Evolutionary conservation across 2,797 vertebrate species (phyloP).

Genomic region (Chelon labrosus): DNA sequence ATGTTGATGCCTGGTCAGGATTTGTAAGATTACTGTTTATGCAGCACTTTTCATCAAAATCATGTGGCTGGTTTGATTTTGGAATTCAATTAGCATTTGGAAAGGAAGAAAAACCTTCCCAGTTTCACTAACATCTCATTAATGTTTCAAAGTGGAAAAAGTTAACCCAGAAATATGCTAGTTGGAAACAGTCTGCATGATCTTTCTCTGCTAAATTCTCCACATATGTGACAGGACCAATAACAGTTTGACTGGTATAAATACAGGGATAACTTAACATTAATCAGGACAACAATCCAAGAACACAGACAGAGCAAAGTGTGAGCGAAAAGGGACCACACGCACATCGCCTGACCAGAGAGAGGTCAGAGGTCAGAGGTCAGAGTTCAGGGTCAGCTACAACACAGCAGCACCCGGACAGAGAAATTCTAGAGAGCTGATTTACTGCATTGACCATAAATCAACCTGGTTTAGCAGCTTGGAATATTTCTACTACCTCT

Average conservation of each 20-base stretch:
- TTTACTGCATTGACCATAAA: background rate
- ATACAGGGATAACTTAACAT: background rate
- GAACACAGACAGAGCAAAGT: background rate
- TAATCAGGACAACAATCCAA: background rate
- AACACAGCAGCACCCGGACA: background rate
- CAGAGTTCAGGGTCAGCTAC: conserved; percentile 17
- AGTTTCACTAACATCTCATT: background rate
- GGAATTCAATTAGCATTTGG: background rate
- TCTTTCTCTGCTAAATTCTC: background rate
- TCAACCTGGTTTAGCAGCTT: background rate
- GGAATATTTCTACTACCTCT: background rate
- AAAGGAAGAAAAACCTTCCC: background rate
- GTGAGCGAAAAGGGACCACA: background rate
- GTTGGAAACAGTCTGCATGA: background rate
- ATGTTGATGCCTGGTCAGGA: background rate
- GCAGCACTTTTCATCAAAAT: background rate
- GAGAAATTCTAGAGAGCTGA: background rate
- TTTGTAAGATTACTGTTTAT: background rate
- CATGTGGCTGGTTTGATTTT: background rate
- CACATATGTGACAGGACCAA: background rate
- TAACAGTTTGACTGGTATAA: background rate
- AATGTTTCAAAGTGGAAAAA: background rate
- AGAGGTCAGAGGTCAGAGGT: conserved; percentile 28
- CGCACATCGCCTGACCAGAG: conserved; percentile 7
- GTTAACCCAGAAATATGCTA: background rate